Conservation (phyloP, 2,797 vertebrate species). For the Muscicapa comitata region DNA sequence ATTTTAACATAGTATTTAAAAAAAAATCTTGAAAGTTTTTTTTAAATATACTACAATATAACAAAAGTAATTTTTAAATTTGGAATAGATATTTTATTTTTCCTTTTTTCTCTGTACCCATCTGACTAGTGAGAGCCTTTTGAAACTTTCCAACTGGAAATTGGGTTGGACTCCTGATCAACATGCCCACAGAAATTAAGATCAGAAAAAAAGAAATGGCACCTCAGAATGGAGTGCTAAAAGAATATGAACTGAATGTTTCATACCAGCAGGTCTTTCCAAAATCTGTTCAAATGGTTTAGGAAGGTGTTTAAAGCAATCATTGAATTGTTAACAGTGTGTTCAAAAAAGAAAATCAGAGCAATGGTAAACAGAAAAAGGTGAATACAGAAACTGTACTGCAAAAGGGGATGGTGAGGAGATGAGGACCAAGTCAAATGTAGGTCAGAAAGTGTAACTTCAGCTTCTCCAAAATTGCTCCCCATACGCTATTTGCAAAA, state of each 20-base stretch:
- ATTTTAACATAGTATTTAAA: not conserved
- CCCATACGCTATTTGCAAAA: not conserved
- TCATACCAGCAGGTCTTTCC: not conserved
- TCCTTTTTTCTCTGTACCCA: not conserved
- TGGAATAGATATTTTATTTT: not conserved
- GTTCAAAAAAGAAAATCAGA: not conserved
- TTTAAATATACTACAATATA: not conserved
- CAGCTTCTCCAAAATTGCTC: not conserved
- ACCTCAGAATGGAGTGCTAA: not conserved
- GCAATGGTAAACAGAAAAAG: not conserved
- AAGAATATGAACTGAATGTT: not conserved
- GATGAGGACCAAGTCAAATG: not conserved
- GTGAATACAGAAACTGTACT: not conserved
- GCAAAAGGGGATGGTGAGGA: not conserved
- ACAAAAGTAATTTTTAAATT: not conserved
- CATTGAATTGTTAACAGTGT: not conserved
- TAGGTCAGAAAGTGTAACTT: not conserved
- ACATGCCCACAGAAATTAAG: not conserved
- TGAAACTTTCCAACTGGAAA: not conserved
- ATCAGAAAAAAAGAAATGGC: not conserved
- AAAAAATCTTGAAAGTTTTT: rapidly evolving
- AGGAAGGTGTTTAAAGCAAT: not conserved
- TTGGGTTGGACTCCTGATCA: not conserved
- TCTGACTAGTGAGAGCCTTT: not conserved
- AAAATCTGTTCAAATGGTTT: not conserved